These are phyloP conservation scores for Schizaphis graminum DNA, from an alignment of 2,888 invertebrate genomes.

Conservation along the genomic window DNA sequence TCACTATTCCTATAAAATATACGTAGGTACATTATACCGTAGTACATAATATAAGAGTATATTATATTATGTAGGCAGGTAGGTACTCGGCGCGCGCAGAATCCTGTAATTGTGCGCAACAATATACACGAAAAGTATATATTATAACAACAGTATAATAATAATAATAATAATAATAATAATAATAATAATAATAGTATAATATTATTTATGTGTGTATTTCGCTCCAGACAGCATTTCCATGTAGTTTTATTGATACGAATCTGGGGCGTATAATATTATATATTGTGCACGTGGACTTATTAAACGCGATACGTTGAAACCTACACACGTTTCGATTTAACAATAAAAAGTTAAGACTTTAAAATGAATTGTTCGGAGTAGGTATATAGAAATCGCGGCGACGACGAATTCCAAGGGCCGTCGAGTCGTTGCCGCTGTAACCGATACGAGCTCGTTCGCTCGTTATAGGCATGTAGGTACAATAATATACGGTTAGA, in stretches of 20 bases:
- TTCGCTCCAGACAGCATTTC: neutral
- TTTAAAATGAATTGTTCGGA: neutral
- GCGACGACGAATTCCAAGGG: neutral
- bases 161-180: neutral
- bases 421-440: neutral
- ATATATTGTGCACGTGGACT: neutral
- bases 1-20: neutral
- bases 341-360: neutral
- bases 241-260: neutral
- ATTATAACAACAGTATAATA: neutral
- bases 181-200: neutral
- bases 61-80: neutral
- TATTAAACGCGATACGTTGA: neutral
- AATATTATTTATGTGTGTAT: neutral
- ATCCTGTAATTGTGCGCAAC: neutral
- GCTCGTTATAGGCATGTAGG: neutral
- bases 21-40: neutral
- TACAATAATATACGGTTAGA: neutral
- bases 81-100: neutral
- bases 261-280: neutral
- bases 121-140: neutral
- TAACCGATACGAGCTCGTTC: neutral
- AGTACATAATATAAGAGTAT: neutral
- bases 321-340: neutral
- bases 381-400: neutral